Conservation (phyloP, 1,140 invertebrate genomes). For the Brachionus manjavacas region DNA sequence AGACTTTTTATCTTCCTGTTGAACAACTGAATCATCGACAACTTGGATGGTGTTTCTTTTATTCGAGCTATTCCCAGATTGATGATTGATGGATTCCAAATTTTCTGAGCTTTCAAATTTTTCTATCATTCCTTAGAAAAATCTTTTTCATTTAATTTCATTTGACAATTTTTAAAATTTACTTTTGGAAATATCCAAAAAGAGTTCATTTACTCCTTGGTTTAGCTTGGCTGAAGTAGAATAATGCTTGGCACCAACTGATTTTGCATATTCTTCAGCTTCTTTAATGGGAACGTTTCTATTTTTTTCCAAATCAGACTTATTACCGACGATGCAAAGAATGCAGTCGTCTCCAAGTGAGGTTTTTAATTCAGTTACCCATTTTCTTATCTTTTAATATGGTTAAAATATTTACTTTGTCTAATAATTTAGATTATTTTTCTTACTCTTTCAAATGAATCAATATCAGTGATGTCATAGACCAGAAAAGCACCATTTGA, state of each 20-base stretch:
- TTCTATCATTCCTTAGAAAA: constrained; percentile 26
- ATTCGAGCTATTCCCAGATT: neutral
- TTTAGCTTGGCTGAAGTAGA: constrained; percentile 92
- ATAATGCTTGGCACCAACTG: constrained; percentile 87
- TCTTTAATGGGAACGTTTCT: constrained; percentile 74
- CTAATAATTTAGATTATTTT: constrained; percentile 13
- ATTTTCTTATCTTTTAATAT: constrained; percentile 77
- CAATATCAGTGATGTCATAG: constrained; percentile 95
- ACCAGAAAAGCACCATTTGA: constrained; percentile 95
- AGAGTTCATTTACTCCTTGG: constrained; percentile 80
- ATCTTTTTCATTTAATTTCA: constrained; percentile 1
- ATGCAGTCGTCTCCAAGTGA: constrained; percentile 89
- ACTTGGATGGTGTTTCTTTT: constrained; percentile 9
- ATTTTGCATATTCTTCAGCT: constrained; percentile 79
- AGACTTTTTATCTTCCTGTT: constrained; percentile 14
- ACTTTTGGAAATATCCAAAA: constrained; percentile 73
- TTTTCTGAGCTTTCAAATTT: neutral
- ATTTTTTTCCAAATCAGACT: constrained; percentile 88
- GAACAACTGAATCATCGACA: neutral
- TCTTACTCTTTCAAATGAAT: constrained; percentile 87
- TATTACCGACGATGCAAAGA: constrained; percentile 91
- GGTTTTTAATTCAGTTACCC: constrained; percentile 93
- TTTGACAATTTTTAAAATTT: neutral
- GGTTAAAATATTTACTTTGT: constrained; percentile 45
- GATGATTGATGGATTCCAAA: neutral